A percentile compares a stretch with the other conserved stretches of the same genome.
Conservation (phyloP, 2,113 vertebrate genomes). For the Mobula birostris region DNA sequence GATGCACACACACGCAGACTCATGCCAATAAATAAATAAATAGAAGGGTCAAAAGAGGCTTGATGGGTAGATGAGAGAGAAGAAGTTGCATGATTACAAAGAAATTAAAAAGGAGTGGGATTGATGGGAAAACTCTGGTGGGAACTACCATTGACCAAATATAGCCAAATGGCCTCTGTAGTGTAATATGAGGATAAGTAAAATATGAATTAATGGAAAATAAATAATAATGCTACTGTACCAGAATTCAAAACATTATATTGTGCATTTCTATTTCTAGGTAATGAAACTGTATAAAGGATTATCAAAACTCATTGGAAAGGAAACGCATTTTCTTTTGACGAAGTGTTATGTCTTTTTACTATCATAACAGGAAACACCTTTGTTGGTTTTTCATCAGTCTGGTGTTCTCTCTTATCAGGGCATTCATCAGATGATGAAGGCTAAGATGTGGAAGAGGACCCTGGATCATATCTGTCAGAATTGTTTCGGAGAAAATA, state of each 20-base stretch:
- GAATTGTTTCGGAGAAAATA: neutral
- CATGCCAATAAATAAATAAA: no score
- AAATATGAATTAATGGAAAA: neutral
- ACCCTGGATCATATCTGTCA: neutral
- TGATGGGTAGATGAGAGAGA: no score
- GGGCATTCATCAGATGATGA: neutral
- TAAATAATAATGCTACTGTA: neutral
- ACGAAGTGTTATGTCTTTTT: neutral
- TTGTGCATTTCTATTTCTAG: conserved; percentile 1
- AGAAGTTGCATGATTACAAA: no score
- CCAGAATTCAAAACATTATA: neutral
- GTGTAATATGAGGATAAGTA: no score
- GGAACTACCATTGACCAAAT: no score
- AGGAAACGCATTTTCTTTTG: neutral
- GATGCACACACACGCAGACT: no score
- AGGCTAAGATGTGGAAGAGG: no score
- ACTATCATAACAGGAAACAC: conserved; percentile 28
- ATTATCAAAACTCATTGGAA: neutral
- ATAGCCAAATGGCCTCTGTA: no score
- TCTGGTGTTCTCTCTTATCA: neutral
- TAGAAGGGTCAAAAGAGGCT: no score
- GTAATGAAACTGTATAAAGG: neutral
- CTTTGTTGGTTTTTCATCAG: conserved; percentile 3
- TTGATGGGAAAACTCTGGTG: no score
- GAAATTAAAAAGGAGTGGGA: no score